These are phyloP conservation scores for Calephelis perditalis DNA, from an alignment of 2,888 invertebrate genomes.

Conservation along the genomic window DNA sequence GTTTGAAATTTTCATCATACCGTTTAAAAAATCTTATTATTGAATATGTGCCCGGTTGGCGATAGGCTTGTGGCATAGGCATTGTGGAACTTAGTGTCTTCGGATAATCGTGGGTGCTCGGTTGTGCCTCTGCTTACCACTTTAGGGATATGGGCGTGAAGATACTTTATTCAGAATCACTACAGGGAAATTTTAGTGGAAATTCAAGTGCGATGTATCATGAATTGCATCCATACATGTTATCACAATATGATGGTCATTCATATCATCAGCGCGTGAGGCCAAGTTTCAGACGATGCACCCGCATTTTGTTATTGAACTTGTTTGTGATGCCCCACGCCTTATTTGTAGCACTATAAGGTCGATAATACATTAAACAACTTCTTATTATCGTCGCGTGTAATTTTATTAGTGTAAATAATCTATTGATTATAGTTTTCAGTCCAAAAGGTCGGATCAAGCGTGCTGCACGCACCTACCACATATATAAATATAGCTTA, in stretches of 20 bases:
- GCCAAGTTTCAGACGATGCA: conserved; percentile 30
- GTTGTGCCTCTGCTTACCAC: too few relatives aligned
- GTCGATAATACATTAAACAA: conserved; percentile 3
- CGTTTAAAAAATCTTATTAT: too few relatives aligned
- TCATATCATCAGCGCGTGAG: conserved; percentile 19
- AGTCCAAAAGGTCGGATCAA: conserved; percentile 29
- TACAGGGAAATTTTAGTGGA: too few relatives aligned
- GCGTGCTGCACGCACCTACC: conserved; percentile 17
- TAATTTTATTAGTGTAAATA: conserved; percentile 27
- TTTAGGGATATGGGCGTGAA: too few relatives aligned
- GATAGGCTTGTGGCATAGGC: too few relatives aligned
- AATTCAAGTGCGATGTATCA: too few relatives aligned
- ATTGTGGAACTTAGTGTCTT: too few relatives aligned
- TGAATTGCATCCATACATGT: neutral
- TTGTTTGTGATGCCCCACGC: conserved; percentile 7
- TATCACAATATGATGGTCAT: conserved; percentile 3
- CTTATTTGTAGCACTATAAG: neutral
- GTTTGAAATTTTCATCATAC: too few relatives aligned
- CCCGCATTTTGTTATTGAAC: conserved; percentile 24
- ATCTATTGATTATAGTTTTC: conserved; percentile 27
- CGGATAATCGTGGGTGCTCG: too few relatives aligned
- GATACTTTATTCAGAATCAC: too few relatives aligned
- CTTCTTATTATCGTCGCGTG: conserved; percentile 23
- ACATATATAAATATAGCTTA: neutral
- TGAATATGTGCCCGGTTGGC: too few relatives aligned